Evolutionary conservation across 1,140 invertebrate species (phyloP).

Genomic region (Atta texana): DNA sequence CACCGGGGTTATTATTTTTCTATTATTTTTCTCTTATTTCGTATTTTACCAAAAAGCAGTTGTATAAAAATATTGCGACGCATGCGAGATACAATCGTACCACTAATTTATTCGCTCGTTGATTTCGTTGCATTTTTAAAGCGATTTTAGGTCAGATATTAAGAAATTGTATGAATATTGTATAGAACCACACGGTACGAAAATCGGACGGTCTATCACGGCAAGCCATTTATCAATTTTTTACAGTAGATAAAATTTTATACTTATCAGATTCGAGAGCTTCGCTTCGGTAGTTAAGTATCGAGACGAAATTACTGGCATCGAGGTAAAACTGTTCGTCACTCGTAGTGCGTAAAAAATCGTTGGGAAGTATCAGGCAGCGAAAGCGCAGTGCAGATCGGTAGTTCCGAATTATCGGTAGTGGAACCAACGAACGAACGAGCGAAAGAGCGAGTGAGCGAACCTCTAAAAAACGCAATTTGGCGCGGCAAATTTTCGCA

Average conservation of each 20-base stretch:
- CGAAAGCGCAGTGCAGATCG: conserved; percentile 44
- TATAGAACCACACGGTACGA: not conserved
- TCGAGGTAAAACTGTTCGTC: conserved; percentile 34
- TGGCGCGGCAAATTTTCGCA: conserved; percentile 59
- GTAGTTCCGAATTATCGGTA: conserved; percentile 51
- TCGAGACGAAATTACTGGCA: conserved; percentile 43
- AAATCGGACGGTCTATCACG: not conserved
- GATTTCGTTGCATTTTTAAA: not conserved
- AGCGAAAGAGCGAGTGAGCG: not conserved
- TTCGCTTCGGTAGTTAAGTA: conserved; percentile 35
- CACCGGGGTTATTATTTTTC: conserved; percentile 47
- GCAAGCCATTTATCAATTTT: conserved; percentile 20
- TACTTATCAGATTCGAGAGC: not conserved
- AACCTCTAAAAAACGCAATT: conserved; percentile 61
- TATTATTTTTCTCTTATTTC: conserved; percentile 59
- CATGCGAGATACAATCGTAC: no score
- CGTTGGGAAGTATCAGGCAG: conserved; percentile 38
- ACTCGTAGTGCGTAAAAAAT: conserved; percentile 45
- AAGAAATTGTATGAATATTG: not conserved
- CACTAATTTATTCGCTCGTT: not conserved
- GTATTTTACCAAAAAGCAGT: conserved; percentile 43
- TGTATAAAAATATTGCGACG: conserved; percentile 41
- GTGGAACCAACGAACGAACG: not conserved
- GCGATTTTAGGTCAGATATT: conserved; percentile 1
- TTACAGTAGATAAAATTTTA: conserved; percentile 34